Conservation (phyloP, 2,113 vertebrate genomes). For the Myotis yumanensis region DNA sequence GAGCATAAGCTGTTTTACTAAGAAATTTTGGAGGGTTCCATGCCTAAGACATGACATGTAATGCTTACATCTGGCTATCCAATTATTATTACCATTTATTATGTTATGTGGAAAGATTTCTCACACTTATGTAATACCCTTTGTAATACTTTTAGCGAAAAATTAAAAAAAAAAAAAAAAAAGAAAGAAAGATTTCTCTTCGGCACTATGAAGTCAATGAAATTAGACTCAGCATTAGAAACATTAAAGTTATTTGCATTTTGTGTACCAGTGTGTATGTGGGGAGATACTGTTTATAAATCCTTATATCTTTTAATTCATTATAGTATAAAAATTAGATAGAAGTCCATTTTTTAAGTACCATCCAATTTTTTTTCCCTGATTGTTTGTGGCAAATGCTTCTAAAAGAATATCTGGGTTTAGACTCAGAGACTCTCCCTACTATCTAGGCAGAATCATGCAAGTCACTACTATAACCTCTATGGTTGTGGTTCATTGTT, state of each 20-base stretch:
- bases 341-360: constrained; percentile 12
- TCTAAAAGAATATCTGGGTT: not conserved
- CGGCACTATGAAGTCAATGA: not conserved
- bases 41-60: not conserved
- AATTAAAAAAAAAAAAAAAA: too few relatives aligned
- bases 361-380: not conserved
- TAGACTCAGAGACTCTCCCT: not conserved
- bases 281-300: not conserved
- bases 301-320: constrained; percentile 3
- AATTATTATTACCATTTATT: not conserved
- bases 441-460: not conserved
- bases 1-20: not conserved
- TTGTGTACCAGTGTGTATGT: not conserved
- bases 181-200: not conserved
- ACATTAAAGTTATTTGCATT: not conserved
- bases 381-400: not conserved
- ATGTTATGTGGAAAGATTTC: not conserved
- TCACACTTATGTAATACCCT: too few relatives aligned
- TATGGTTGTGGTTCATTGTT: not conserved
- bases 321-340: not conserved
- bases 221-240: not conserved
- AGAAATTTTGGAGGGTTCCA: not conserved
- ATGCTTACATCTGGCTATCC: not conserved
- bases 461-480: not conserved
- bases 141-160: too few relatives aligned